These are phyloP conservation scores for Sisor rabdophorus DNA, from an alignment of 2,113 vertebrate genomes.

Conservation along the genomic window DNA sequence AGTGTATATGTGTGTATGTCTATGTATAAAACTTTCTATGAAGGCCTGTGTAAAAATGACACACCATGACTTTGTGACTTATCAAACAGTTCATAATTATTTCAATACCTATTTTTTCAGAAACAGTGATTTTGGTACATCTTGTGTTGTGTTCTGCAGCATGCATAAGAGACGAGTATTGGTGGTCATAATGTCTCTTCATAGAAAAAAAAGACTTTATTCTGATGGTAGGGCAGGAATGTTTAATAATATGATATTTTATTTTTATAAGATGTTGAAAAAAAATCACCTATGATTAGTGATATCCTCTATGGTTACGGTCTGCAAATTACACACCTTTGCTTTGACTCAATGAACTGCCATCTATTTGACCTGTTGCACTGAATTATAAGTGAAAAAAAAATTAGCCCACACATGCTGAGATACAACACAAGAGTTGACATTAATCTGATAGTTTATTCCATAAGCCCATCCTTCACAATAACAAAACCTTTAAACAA, in stretches of 20 bases:
- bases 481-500: neutral
- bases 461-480: neutral
- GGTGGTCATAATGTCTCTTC: constrained; percentile 12
- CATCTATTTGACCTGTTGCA: neutral
- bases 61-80: neutral
- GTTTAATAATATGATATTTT: too few relatives aligned
- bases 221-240: constrained; percentile 20
- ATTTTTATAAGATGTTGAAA: constrained; percentile 47
- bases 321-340: constrained; percentile 12
- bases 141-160: constrained; percentile 23
- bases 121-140: constrained; percentile 22
- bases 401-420: neutral
- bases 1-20: constrained; percentile 1
- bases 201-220: neutral
- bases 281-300: constrained; percentile 22
- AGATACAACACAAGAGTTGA: neutral
- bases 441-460: neutral
- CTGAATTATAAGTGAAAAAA: constrained; percentile 1
- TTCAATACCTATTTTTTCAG: constrained; percentile 29
- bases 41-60: neutral
- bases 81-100: constrained; percentile 21
- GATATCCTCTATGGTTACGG: constrained; percentile 21
- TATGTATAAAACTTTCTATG: constrained; percentile 18
- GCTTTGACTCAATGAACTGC: constrained; percentile 19
- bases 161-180: constrained; percentile 19